Evolutionary conservation across 1,140 invertebrate species (phyloP).

Genomic region (Sycophaga agraensis): DNA sequence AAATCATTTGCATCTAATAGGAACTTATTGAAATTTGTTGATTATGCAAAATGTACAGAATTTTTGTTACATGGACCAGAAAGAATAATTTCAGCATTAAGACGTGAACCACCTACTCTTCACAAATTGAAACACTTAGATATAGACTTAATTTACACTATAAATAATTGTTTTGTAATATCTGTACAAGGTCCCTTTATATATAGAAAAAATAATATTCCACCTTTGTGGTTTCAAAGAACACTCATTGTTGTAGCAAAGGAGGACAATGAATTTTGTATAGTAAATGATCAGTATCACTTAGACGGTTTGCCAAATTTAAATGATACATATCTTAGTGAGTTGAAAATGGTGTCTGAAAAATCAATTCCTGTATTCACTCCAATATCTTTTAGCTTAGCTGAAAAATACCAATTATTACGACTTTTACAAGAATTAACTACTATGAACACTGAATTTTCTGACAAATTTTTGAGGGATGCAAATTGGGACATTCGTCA

Average conservation of each 20-base stretch:
- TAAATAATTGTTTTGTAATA: constrained; percentile 37
- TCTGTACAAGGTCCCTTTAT: constrained; percentile 48
- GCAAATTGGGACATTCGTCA: constrained; percentile 48
- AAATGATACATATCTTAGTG: constrained; percentile 29
- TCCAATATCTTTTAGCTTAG: constrained; percentile 43
- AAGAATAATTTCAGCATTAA: constrained; percentile 46
- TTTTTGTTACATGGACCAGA: constrained; percentile 49
- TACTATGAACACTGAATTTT: constrained; percentile 47
- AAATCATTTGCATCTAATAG: constrained; percentile 47
- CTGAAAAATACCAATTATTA: constrained; percentile 50
- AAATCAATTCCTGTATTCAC: constrained; percentile 38
- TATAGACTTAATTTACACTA: constrained; percentile 45
- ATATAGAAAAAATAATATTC: constrained; percentile 40
- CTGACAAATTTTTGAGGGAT: constrained; percentile 42
- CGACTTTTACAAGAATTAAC: constrained; percentile 46
- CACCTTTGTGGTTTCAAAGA: constrained; percentile 45
- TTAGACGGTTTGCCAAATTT: constrained; percentile 40
- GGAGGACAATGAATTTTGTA: constrained; percentile 53
- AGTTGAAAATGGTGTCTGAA: constrained; percentile 19
- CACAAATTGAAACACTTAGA: constrained; percentile 47
- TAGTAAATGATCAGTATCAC: constrained; percentile 53
- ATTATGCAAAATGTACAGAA: constrained; percentile 54
- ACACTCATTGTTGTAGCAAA: constrained; percentile 49
- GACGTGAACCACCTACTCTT: constrained; percentile 44
- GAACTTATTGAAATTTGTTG: constrained; percentile 53